Evolutionary conservation across 2,797 vertebrate species (phyloP).

Genomic region (Garrulus glandarius): DNA sequence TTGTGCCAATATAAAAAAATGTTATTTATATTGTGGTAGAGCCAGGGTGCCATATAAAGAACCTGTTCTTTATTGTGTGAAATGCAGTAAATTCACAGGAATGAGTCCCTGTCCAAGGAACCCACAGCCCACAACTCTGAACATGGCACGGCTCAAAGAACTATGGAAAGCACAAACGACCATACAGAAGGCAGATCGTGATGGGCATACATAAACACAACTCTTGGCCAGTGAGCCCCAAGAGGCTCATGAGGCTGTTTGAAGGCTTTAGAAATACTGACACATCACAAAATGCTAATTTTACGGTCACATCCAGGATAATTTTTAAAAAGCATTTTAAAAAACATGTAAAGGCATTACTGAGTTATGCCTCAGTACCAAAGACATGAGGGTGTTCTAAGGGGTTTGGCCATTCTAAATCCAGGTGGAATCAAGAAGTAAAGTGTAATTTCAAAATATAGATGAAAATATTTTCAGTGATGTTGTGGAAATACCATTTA

Average conservation of each 20-base stretch:
- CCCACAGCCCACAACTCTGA: neutral
- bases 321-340: neutral
- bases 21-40: neutral
- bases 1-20: neutral
- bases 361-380: neutral
- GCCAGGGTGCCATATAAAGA: neutral
- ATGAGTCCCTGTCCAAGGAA: neutral
- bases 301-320: neutral
- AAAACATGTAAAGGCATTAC: neutral
- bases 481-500: neutral
- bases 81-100: neutral
- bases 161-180: neutral
- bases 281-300: neutral
- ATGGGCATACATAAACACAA: neutral
- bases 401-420: neutral
- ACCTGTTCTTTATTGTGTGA: neutral
- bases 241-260: neutral
- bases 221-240: neutral
- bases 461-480: neutral
- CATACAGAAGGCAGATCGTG: rapidly evolving
- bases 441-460: neutral
- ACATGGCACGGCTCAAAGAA: neutral
- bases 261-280: neutral
- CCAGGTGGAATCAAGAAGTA: neutral
- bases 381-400: neutral